Evolutionary conservation across 2,888 invertebrate genomes (phyloP).

Genomic region (Phengaris arion): DNA sequence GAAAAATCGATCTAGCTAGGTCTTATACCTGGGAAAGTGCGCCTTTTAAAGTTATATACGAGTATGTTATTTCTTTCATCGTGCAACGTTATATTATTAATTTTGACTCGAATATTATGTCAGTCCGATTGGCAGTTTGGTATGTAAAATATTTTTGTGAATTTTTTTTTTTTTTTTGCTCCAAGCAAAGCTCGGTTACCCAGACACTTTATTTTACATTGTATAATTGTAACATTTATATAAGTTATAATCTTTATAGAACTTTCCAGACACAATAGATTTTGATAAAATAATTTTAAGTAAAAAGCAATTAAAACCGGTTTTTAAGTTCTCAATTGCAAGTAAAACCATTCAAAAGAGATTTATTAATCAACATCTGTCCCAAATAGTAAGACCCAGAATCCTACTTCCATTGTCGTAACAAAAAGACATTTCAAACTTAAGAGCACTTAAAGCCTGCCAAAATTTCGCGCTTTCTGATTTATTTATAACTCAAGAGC

Average conservation of each 20-base stretch:
- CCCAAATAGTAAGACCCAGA: constrained; percentile 26
- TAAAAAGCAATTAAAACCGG: not conserved
- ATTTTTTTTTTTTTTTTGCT: no score
- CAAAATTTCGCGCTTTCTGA: not conserved
- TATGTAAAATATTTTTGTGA: no score
- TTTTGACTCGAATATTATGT: no score
- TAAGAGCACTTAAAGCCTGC: constrained; percentile 23
- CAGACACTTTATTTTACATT: no score
- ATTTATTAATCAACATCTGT: constrained; percentile 29
- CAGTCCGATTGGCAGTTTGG: no score
- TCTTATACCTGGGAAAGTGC: no score
- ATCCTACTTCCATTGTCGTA: constrained; percentile 23
- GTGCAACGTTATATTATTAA: no score
- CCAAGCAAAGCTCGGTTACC: no score
- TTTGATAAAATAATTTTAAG: not conserved
- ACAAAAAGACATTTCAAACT: constrained; percentile 26
- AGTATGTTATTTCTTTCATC: no score
- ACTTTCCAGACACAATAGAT: constrained; percentile 5
- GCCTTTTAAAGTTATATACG: no score
- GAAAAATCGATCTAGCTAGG: no score
- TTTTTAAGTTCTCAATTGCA: constrained; percentile 17
- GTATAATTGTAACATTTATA: not conserved
- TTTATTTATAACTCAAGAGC: not conserved
- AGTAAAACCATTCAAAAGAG: constrained; percentile 12
- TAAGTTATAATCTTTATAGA: not conserved